Base-by-base conservation (phyloP, 2,888 invertebrate genomes). In the Taenaris catops region DNA sequence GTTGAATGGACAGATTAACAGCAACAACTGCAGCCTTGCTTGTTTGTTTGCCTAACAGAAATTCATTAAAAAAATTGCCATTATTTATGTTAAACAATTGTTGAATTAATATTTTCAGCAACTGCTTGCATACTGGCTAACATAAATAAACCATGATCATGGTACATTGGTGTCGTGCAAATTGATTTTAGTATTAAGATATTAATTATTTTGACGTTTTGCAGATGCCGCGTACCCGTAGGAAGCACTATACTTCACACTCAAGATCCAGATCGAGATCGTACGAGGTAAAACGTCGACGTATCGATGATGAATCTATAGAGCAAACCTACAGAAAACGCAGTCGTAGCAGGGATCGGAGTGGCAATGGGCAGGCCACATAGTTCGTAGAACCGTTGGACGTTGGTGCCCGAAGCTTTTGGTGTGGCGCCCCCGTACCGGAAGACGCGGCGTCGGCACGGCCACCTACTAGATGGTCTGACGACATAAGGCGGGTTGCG, bases 201-300 rank as follows among this genome's bases (percentile, higher is more conserved):
- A n/a, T n/a, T n/a, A n/a, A n/a, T n/a, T n/a, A n/a, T n/a, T n/a
- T n/a, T n/a, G 10, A 14, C 19, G 8, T 4, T 16, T 76, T 73
- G 35, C 87, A 94, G 94, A 94, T 94, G 94, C 94, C 94, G 64
- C 91, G 94, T 58, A 92, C 92, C 49, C 90, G 94, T 58, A 92
- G 94, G 88, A 92, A 94, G 84, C 93, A 94, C 71, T 92, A 93
- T 64, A 91, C 90, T 28, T 91, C 90, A 18, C 91, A 86, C 48
- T 89, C 90, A 28, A 71, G 88, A 39, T 90, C 90, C 1, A 78
- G 88, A 21, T 89, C 89, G 5, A 66, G 88, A 38, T 86, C 88
- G 0, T 86, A 88, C 53, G 92, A 91, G 56, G 88, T 91, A 45
- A 94, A 94, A 72, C 87, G 93, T 46, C 89, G 94, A 49, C 91